These are phyloP conservation scores for Ursus arctos DNA, from an alignment of 2,113 vertebrate genomes.

Conservation along the genomic window DNA sequence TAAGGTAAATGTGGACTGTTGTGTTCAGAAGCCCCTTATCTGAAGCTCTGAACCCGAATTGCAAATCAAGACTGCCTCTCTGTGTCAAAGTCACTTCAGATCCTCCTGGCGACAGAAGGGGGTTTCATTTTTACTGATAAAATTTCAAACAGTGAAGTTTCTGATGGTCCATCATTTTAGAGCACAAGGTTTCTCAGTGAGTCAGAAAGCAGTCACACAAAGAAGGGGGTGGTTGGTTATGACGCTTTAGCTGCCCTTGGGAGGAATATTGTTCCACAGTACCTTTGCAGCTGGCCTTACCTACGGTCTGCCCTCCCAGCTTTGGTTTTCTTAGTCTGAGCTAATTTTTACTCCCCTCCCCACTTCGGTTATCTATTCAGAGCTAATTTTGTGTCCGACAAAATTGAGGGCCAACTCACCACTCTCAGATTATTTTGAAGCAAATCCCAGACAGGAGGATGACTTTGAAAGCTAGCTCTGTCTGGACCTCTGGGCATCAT, in stretches of 20 bases:
- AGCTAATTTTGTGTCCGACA: not conserved
- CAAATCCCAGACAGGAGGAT: not conserved
- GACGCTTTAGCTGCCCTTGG: not conserved
- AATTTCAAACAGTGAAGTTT: slow-evolving; percentile 32
- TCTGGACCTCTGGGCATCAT: not conserved
- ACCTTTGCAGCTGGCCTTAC: not conserved
- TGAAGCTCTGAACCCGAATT: not conserved
- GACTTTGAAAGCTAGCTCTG: not conserved
- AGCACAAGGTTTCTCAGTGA: slow-evolving; percentile 12
- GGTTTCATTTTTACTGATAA: slow-evolving; percentile 55
- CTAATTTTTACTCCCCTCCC: slow-evolving; percentile 25
- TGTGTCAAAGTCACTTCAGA: slow-evolving; percentile 28
- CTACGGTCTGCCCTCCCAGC: not conserved
- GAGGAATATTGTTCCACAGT: not conserved
- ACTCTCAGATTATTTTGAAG: not conserved
- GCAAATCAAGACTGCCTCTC: not conserved
- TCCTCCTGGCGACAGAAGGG: not conserved
- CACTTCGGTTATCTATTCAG: not conserved
- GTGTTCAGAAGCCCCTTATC: not conserved
- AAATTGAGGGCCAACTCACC: not conserved
- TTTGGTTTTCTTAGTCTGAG: not conserved
- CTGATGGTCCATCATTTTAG: not conserved
- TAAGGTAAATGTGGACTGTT: not conserved
- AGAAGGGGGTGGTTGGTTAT: not conserved
- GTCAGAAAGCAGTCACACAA: slow-evolving; percentile 25